Evolutionary conservation across 92 coral and sea anemone genomes (phyloP).

Genomic region (Metridium senile): DNA sequence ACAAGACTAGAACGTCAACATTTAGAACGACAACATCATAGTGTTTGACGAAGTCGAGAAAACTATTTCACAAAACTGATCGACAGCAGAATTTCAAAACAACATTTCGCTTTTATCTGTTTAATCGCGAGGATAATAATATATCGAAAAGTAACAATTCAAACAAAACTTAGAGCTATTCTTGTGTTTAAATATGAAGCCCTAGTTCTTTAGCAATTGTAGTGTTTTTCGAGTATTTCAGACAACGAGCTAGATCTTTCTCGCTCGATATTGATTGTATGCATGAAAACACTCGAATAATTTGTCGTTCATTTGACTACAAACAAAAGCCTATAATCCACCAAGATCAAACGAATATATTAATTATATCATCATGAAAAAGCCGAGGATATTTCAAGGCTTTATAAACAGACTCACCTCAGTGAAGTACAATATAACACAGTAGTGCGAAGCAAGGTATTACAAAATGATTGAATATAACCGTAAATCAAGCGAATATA

Average conservation of each 20-base stretch:
- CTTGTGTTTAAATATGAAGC: no score
- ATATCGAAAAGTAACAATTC: not conserved
- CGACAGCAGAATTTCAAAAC: not conserved
- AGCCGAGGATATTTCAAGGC: not conserved
- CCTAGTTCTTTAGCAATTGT: no score
- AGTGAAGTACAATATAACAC: not conserved
- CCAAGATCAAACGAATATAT: not conserved
- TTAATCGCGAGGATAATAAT: not conserved
- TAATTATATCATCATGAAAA: not conserved
- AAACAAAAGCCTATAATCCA: not conserved
- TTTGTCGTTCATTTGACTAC: not conserved
- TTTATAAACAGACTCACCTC: not conserved
- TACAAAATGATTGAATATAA: not conserved
- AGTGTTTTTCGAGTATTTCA: no score
- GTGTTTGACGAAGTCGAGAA: constrained; percentile 14
- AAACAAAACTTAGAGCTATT: no score
- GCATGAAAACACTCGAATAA: not conserved
- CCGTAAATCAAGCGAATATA: not conserved
- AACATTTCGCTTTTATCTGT: not conserved
- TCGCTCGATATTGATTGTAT: not conserved
- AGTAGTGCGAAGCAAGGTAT: not conserved
- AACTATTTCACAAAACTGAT: not conserved
- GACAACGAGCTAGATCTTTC: no score
- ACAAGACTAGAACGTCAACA: constrained; percentile 30
- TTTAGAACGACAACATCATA: constrained; percentile 14